Conservation (phyloP, 2,888 invertebrate species). For the Bugulina stolonifera region DNA sequence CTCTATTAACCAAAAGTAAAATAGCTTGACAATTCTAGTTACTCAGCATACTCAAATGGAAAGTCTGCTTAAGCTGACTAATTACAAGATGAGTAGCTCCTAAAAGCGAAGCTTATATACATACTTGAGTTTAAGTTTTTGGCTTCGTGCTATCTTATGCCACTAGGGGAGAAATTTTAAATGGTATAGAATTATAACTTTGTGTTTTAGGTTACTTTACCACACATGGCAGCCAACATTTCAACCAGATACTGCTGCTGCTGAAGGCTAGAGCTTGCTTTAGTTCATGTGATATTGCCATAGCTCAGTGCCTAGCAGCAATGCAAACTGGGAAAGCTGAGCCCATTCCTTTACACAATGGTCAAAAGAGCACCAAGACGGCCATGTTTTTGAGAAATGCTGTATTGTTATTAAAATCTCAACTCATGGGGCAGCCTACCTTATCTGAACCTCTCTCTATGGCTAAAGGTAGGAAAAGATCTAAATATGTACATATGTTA, state of each 20-base stretch:
- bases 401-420: background rate
- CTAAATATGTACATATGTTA: no score
- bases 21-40: no score
- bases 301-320: constrained; percentile 34
- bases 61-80: no score
- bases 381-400: constrained; percentile 43
- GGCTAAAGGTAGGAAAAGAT: no score
- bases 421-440: background rate
- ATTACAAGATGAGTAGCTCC: no score
- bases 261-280: background rate
- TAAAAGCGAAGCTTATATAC: no score
- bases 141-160: no score
- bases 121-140: no score
- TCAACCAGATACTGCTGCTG: background rate
- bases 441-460: background rate
- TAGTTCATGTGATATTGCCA: background rate
- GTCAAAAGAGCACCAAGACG: constrained; percentile 43
- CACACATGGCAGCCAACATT: background rate
- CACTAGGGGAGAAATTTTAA: no score
- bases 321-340: constrained; percentile 44
- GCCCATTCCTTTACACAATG: constrained; percentile 41
- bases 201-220: constrained; percentile 10
- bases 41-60: no score
- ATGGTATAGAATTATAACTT: no score
- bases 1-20: no score